Evolutionary conservation across 1,140 invertebrate genomes (phyloP), one percentile per base, ranked within the genome.

Genomic region (Pseudomyrmex gracilis): DNA sequence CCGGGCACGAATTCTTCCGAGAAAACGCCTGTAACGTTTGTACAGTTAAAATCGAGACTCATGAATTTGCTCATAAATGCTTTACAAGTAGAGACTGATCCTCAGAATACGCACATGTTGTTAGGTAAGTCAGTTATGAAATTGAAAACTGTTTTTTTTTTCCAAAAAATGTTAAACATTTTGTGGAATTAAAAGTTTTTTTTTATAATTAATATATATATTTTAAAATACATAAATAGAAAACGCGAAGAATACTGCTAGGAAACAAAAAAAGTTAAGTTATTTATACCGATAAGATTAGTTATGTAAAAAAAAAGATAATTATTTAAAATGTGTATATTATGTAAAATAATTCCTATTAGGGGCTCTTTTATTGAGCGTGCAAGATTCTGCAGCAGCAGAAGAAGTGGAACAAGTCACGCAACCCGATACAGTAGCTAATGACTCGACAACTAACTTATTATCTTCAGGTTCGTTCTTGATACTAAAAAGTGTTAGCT

Each of bases 91-190:
- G 98, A 99, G 94, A 96, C 96, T 1, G 98, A 99, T 95, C 95
- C 97, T 2, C 95, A 96, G 77, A 99, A 99, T 93, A 97, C 98
- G 5, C 98, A 99, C 89, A 98, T 99, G 97, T 94, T 98, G 22
- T 94, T 99, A 55, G 97, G 97, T 97, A 93, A 92, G 57, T 73
- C 73, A 49, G 76, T 85, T 60, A 86, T 64, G 0, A 34, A 34
- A 5, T 34, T 34, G 34, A 5, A 78, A 57, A 58, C 49, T 51
- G 64, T 66, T 34, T 34, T 34, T n/a, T n/a, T n/a, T n/a, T n/a
- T n/a, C n/a, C 34, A 34, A 34, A 34, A 34, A 34, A 34, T 34
- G 34, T 34, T 34, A 34, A 34, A 34, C 34, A 34, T 67, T 22
- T 4, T 51, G 8, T 20, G 7, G 10, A 68, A 47, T 51, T 24